phyloP scores from a whole-genome alignment of 1,140 invertebrate genomes.

The Drosophila nigrodunni region DNA sequence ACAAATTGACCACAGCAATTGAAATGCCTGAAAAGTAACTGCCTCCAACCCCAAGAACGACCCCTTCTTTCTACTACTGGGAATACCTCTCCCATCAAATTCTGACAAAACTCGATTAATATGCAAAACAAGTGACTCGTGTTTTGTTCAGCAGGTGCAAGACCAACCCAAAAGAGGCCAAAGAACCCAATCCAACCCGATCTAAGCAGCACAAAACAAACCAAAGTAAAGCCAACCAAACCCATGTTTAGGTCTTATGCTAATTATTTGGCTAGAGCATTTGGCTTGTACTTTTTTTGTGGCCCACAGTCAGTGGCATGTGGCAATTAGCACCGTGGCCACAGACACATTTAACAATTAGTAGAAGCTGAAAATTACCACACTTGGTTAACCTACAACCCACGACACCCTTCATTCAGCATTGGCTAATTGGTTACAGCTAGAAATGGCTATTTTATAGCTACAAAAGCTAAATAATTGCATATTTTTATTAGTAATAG shows the following conservation, averaged over 20 bases:
- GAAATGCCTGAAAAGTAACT: constrained; percentile 61
- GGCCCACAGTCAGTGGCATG: constrained; percentile 51
- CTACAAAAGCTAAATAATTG: no score
- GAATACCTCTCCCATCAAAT: no score
- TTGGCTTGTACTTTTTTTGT: constrained; percentile 10
- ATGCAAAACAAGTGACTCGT: constrained; percentile 58
- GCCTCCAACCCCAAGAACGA: background rate
- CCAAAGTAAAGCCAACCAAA: background rate
- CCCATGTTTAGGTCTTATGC: constrained; percentile 45
- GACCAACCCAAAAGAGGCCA: constrained; percentile 21
- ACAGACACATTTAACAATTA: constrained; percentile 40
- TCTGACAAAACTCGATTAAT: constrained; percentile 66
- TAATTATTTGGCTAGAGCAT: constrained; percentile 41
- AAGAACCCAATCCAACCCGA: background rate
- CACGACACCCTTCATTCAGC: background rate
- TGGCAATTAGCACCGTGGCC: constrained; percentile 65
- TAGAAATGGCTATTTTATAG: background rate
- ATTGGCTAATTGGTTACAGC: background rate
- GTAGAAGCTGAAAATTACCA: constrained; percentile 49
- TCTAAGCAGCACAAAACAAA: background rate
- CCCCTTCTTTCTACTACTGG: background rate
- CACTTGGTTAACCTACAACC: background rate
- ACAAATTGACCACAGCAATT: constrained; percentile 62
- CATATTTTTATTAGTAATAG: no score
- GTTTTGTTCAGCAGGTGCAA: constrained; percentile 51